These are phyloP conservation scores for Phalacrocorax aristotelis DNA, from an alignment of 2,113 vertebrate genomes.

Conservation along the genomic window DNA sequence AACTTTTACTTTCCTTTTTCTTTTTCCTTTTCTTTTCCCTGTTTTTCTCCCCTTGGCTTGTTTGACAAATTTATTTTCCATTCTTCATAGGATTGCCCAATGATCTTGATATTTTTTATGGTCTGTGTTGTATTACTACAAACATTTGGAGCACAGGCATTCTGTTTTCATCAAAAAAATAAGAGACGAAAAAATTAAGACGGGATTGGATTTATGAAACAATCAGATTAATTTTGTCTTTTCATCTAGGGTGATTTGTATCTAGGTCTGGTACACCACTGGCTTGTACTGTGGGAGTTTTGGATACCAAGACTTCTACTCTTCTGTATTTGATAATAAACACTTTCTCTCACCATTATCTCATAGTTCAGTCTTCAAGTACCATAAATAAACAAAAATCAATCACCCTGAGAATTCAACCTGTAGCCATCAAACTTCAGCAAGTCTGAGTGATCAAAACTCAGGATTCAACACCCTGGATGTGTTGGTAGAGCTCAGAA, in stretches of 20 bases:
- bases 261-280: not conserved
- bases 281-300: not conserved
- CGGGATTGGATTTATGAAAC: not conserved
- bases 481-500: not conserved
- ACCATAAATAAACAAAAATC: not conserved
- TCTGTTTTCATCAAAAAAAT: not conserved
- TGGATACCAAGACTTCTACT: not conserved
- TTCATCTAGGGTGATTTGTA: not conserved
- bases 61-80: slow-evolving; percentile 33
- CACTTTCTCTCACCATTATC: not conserved
- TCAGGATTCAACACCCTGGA: not conserved
- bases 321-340: not conserved
- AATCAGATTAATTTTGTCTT: not conserved
- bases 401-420: not conserved
- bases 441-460: not conserved
- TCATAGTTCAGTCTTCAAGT: not conserved
- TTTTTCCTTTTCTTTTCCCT: not conserved
- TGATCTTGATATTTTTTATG: not conserved
- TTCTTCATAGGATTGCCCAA: not conserved
- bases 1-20: not conserved
- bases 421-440: not conserved
- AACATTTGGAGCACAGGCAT: not conserved
- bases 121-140: not conserved
- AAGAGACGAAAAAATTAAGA: not conserved
- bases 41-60: not conserved